Evolutionary conservation across 2,888 invertebrate species (phyloP), one percentile per base, ranked within the genome.

Genomic region (Aphodius granarius): DNA sequence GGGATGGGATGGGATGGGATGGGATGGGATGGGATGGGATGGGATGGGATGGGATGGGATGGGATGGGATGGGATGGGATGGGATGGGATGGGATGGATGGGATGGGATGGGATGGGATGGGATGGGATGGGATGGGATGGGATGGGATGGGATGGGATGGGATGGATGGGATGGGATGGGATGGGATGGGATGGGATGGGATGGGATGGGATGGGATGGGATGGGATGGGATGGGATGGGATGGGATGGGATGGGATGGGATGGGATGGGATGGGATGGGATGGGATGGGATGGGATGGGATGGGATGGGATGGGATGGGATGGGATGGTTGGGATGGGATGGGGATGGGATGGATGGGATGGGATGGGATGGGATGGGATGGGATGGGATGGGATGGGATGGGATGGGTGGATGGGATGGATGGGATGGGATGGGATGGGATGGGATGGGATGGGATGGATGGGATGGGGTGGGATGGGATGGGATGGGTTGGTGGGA

Each of bases 101-200:
- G 13, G 65, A 65, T 65, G 65, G 13, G 65, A 65, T 65, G 65
- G 13, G 65, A 65, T 65, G 65, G 13, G 65, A 65, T 65, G 65
- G 13, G 65, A 65, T 65, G 65, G 13, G 65, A 65, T 65, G 65
- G 13, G 65, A 65, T 65, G 65, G 13, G 65, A 65, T 65, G 65
- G 13, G 65, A 23, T 23, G 23, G 18, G 70, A 70, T 21, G 70
- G 18, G 70, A 70, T 21, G 70, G n/a, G n/a, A n/a, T n/a, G n/a
- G n/a, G n/a, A n/a, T n/a, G 18, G 70, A 70, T 21, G 70, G 18
- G 70, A 21, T 19, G 19, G 18, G 70, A 21, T 19, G 19, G 18
- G 70, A 70, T 70, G 70, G 18, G 70, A 70, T 70, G 70, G 18
- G 70, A 70, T 70, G 70, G 18, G 70, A 70, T 70, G 70, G 18